Evolutionary conservation across 2,797 vertebrate species (phyloP), one percentile per base, ranked within the genome.

Genomic region (Gouania willdenowi): DNA sequence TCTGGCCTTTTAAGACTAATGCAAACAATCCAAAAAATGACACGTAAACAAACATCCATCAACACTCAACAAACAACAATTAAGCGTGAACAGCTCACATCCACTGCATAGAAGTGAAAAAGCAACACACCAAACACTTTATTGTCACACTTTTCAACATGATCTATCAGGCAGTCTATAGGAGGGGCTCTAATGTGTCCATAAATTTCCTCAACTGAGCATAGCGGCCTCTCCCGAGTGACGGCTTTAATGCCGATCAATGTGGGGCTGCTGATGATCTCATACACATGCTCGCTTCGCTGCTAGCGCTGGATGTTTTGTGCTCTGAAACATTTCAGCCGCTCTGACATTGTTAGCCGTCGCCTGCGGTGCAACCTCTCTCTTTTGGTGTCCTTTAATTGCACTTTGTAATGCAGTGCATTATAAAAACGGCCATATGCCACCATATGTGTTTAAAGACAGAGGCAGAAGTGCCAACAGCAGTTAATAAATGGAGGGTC

Each of bases 171-270:
- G 45, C 44, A 21, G 54, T 60, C 58, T 68, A 45, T 38, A 65
- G 49, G 58, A 69, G 49, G 39, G 64, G 43, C 58, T 60, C 75
- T 78, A 80, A 82, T 77, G 75, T 61, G 61, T 52, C 74, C 76
- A 85, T 86, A 83, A 82, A 86, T 86, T 74, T 59, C 27, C 21
- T 21, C 24, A n/a, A 31, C 41, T 39, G 38, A 44, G 57, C 51
- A 44, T 3, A 46, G 13, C 5, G 13, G 48, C 62, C 41, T 43
- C 55, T 60, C 41, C 3, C 22, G 62, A 78, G 59, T 71, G 82
- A 80, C 63, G 65, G 71, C 57, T 81, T 80, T 81, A 85, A 82
- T 70, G 77, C 36, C 54, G 71, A 86, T 86, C 82, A 81, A 81
- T 84, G 68, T 43, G 34, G 16, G 5, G 48, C 67, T 31, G 51